These are phyloP conservation scores for Orientallactaga sibirica DNA, from an alignment of 2,797 vertebrate genomes.

Conservation along the genomic window DNA sequence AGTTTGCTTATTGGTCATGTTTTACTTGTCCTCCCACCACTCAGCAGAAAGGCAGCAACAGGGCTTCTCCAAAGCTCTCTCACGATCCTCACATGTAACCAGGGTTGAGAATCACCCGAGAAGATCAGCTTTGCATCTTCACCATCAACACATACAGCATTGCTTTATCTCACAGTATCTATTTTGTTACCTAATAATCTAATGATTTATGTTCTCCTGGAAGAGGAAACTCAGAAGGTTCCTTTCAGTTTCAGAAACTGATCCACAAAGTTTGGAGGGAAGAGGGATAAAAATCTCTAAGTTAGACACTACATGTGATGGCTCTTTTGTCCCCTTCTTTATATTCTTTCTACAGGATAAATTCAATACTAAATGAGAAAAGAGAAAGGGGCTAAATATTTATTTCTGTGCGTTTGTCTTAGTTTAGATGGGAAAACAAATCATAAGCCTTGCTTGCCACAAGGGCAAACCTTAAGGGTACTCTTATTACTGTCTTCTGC, in stretches of 20 bases:
- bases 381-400: not conserved
- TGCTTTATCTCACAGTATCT: not conserved
- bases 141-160: not conserved
- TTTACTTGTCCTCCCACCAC: not conserved
- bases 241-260: slow-evolving; percentile 51
- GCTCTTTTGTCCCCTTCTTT: not conserved
- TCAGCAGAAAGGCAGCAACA: not conserved
- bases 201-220: not conserved
- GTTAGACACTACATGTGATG: not conserved
- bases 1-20: not conserved
- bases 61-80: not conserved
- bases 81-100: not conserved
- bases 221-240: not conserved
- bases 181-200: not conserved
- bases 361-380: not conserved
- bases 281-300: not conserved
- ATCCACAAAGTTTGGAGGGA: not conserved
- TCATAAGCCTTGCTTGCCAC: not conserved
- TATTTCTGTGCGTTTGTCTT: slow-evolving; percentile 4
- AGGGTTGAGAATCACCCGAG: not conserved
- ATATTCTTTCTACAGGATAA: not conserved
- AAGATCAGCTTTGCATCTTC: not conserved
- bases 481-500: not conserved
- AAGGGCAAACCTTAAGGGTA: not conserved
- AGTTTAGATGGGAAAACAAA: not conserved